Conservation (phyloP, 2,113 vertebrate genomes). For the Oceanodroma tethys region DNA sequence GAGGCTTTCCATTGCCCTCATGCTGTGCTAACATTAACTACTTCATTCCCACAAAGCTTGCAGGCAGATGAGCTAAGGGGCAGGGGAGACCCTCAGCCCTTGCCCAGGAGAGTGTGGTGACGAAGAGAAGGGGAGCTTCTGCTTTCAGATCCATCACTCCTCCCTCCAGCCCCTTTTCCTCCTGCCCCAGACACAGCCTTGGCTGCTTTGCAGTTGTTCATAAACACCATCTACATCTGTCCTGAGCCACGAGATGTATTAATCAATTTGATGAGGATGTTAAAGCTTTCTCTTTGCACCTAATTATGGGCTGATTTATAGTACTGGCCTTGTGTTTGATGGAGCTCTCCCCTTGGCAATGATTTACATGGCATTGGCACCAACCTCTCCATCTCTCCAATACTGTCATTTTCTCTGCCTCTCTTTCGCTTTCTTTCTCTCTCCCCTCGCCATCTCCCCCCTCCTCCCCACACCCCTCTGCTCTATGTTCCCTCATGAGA, state of each 20-base stretch:
- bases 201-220: constrained; percentile 50
- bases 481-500: constrained; percentile 65
- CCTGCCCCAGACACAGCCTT: background rate
- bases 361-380: constrained; percentile 71
- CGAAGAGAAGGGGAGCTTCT: background rate
- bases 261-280: constrained; percentile 82
- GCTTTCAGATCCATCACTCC: background rate
- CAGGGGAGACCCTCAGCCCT: background rate
- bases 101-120: background rate
- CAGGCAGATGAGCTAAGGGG: background rate
- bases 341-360: constrained; percentile 70
- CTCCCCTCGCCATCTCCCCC: background rate
- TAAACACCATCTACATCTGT: constrained; percentile 69
- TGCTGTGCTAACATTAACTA: background rate
- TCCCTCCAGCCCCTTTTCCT: background rate
- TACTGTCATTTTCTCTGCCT: constrained; percentile 36
- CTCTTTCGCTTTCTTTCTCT: background rate
- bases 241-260: constrained; percentile 70
- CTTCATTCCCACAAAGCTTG: background rate
- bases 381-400: constrained; percentile 62
- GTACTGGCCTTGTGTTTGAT: constrained; percentile 72
- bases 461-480: constrained; percentile 5
- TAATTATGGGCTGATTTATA: constrained; percentile 81
- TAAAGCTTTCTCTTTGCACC: constrained; percentile 80
- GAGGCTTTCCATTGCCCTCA: background rate